Evolutionary conservation across 2,797 vertebrate species (phyloP).

Genomic region (Alauda arvensis): DNA sequence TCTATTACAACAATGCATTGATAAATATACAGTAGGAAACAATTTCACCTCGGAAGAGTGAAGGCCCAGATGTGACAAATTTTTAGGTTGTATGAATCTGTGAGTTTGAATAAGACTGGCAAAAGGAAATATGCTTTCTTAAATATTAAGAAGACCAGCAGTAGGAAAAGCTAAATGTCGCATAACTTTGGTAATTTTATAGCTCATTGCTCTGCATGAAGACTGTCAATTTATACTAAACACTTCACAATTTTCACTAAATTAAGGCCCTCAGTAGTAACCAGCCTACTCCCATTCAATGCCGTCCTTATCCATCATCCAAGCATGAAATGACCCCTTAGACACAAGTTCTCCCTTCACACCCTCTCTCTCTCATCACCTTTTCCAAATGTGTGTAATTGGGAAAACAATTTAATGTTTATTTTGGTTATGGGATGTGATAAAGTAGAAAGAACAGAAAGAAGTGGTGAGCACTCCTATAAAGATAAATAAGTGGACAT

Average conservation of each 20-base stretch:
- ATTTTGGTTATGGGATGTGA: not conserved
- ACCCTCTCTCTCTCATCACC: not conserved
- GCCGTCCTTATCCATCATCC: not conserved
- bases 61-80: not conserved
- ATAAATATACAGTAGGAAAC: not conserved
- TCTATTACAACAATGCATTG: not conserved
- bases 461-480: not conserved
- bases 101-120: not conserved
- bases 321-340: not conserved
- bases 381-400: not conserved
- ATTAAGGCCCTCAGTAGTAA: not conserved
- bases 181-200: not conserved
- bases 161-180: not conserved
- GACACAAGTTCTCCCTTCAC: not conserved
- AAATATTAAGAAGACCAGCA: not conserved
- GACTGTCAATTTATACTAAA: not conserved
- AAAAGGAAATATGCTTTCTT: not conserved
- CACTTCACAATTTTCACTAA: not conserved
- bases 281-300: not conserved
- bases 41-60: not conserved
- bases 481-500: not conserved
- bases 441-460: slow-evolving; percentile 18
- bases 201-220: not conserved
- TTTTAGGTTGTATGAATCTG: not conserved
- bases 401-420: not conserved